Base-by-base conservation (phyloP, 2,113 vertebrate species). In the Campylomormyrus tamandua region DNA sequence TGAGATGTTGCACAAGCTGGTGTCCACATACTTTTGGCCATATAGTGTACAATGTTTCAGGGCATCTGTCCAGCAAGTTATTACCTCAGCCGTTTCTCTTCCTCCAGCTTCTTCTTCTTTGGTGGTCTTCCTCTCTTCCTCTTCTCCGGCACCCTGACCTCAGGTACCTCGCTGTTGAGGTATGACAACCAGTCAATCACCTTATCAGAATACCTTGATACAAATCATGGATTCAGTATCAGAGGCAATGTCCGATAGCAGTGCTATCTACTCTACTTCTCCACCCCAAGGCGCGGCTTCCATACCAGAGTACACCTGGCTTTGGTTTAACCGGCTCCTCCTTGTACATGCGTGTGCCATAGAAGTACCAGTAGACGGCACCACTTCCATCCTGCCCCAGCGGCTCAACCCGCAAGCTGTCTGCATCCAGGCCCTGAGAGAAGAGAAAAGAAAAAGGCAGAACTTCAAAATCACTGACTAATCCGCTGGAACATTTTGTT, bases 361-460 rank as follows among this genome's bases (percentile, higher is more conserved):
- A 99, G 92, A 99, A 99, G 94, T 99, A 99, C 98, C 98, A 99
- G 91, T 99, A 99, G 94, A 98, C 96, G 92, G 98, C 97, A 2
- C 98, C 98, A 0, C 95, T 95, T 91, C 96, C 97, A 94, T 99
- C 98, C 91, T 98, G 97, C 4, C 98, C 98, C 92, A 99, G 93
- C 0, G 98, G 98, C 93, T 99, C 98, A 87, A 99, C 98, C 0
- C 98, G 96, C 90, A 99, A 96, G 93, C 98, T 99, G 93, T 99
- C 98, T 42, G 97, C 97, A 90, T 99, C 98, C 93, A 99, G 94
- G 50, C 98, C 98, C 98, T 99, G 93, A 5, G 89, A 87, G 10
- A 31, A 87, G 5, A 52, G 84, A 9, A 48, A 52, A 87, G 31
- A 31, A n/a, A 21, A 3, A 27, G 9, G 39, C 27, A 49, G 83